Base-by-base conservation (phyloP, 2,797 vertebrate genomes). In the Lepilemur septentrionalis region DNA sequence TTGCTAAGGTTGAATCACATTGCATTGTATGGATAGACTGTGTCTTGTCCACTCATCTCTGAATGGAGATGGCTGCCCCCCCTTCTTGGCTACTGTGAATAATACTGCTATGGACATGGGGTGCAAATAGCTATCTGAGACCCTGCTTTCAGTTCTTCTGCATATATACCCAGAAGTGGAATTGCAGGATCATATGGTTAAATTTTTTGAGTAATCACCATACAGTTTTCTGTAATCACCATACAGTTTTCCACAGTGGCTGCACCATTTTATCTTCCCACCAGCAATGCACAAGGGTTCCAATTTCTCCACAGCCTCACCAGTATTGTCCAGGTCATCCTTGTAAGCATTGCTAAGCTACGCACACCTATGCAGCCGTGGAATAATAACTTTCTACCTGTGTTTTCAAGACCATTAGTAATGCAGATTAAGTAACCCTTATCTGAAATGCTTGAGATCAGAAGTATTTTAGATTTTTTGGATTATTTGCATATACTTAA, bases 311-410 rank as follows among this genome's bases (percentile, higher is more conserved):
- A 69, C 70, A 20, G 35, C 0, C 41, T 48, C 35, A 17, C 7
- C 61, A 43, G 1, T 0, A 1, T n/a, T 55, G 61, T 8, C 50
- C 50, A n/a, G 38, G 22, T 41, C 22, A 28, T 8, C 10, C 28
- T 59, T 41, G 17, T 48, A 14, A 81, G 18, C 20, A 5, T 30
- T 50, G 25, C 70, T 43, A 32, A 14, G 55, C 38, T 57, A 15
- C 2, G 2, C 9, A 28, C 41, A 12, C 25, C 52, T 63, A 1
- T 1, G 32, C 2, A 41, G 30, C 48, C 13, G 0, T 4, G 20
- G 32, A 20, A 32, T 30, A 38, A 67, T 2, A 7, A 12, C 18
- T 9, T 23, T 50, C 43, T 17, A 25, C 3, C 23, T 61, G 48
- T 23, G 23, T 67, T 85, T 57, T 80, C 17, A 78, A 63, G 22